These are phyloP conservation scores for Drosophila hydei DNA, from an alignment of 1,140 invertebrate species.

Conservation along the genomic window DNA sequence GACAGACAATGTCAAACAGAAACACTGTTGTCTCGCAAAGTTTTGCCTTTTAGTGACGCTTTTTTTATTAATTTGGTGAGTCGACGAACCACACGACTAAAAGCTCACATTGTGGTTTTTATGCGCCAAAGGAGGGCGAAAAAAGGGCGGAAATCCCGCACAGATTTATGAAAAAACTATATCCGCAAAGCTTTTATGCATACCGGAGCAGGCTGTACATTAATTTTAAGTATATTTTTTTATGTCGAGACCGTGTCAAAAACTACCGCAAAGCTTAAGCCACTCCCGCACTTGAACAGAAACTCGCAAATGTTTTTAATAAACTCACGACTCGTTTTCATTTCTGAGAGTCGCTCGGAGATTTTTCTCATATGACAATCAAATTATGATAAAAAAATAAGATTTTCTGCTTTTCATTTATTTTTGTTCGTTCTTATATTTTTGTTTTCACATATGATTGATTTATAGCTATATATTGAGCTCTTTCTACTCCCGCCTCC, in stretches of 20 bases:
- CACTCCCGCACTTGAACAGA: no score
- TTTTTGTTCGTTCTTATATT: no score
- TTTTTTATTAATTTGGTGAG: slow-evolving; percentile 59
- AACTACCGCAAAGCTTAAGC: slow-evolving; percentile 7
- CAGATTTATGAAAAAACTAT: slow-evolving; percentile 44
- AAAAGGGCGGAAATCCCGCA: slow-evolving; percentile 13
- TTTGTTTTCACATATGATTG: not conserved
- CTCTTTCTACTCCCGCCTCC: not conserved
- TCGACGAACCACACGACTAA: slow-evolving; percentile 21
- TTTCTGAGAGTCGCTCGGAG: no score
- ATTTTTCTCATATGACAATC: slow-evolving; percentile 11
- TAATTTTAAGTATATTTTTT: slow-evolving; percentile 37
- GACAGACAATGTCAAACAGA: slow-evolving; percentile 17
- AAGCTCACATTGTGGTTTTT: slow-evolving; percentile 48
- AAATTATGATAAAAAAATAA: no score
- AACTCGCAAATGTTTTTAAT: slow-evolving; percentile 32
- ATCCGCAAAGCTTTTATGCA: slow-evolving; percentile 29
- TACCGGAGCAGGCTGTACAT: slow-evolving; percentile 4
- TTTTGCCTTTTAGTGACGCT: slow-evolving; percentile 37
- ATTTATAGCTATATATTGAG: not conserved
- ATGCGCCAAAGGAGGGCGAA: slow-evolving; percentile 25
- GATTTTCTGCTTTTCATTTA: no score
- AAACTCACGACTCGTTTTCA: no score
- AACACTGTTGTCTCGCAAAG: slow-evolving; percentile 15
- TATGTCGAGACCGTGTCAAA: slow-evolving; percentile 5